Conservation (phyloP, 2,797 vertebrate genomes). For the Cottoperca gobio region DNA sequence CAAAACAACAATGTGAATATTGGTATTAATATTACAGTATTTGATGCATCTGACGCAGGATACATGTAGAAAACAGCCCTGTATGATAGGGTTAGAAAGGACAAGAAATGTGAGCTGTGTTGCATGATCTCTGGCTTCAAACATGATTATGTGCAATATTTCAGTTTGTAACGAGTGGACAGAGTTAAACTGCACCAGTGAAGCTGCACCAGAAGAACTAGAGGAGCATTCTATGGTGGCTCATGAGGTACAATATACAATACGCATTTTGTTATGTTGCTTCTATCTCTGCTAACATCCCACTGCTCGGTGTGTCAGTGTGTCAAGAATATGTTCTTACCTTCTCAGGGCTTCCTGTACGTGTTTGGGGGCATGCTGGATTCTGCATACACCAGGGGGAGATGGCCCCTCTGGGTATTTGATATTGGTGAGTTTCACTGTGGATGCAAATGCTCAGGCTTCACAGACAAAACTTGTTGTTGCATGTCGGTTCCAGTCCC, state of each 20-base stretch:
- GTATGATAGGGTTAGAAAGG: background rate
- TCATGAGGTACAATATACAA: conserved; percentile 87
- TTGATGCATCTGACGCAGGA: background rate
- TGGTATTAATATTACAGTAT: background rate
- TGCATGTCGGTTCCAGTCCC: conserved; percentile 4
- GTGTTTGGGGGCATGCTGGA: conserved; percentile 90
- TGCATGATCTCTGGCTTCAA: background rate
- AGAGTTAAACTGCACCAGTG: conserved; percentile 77
- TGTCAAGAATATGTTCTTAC: background rate
- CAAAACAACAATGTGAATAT: background rate
- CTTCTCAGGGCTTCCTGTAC: conserved; percentile 83
- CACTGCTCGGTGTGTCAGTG: too few species aligned
- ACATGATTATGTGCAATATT: background rate
- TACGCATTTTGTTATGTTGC: background rate
- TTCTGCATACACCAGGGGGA: conserved; percentile 82
- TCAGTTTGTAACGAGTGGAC: conserved; percentile 87
- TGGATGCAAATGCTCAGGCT: background rate
- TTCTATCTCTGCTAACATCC: background rate
- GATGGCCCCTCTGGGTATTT: conserved; percentile 88
- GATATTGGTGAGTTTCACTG: conserved; percentile 82
- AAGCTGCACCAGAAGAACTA: conserved; percentile 87
- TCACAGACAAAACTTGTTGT: background rate
- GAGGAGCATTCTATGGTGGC: conserved; percentile 91
- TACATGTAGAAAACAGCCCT: background rate
- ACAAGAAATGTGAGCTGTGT: background rate